phyloP scores from a whole-genome alignment of 2,888 invertebrate genomes.

The Drosophila merina region DNA sequence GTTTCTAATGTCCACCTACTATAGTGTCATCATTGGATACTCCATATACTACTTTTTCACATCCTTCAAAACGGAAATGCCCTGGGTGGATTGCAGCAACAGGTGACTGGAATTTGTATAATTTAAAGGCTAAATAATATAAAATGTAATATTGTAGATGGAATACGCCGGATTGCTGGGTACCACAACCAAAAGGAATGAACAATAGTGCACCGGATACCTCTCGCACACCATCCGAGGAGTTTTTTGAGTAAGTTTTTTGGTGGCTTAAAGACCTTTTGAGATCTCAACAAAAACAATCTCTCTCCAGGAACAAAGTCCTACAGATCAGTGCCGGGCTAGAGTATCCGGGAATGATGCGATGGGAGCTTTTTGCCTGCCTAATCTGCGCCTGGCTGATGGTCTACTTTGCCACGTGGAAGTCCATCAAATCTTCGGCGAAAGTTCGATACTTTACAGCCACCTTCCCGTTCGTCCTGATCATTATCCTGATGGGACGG shows the following conservation, averaged over 20 bases:
- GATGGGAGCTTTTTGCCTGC: slow-evolving; percentile 96
- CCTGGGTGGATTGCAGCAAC: slow-evolving; percentile 95
- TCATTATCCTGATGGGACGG: slow-evolving; percentile 93
- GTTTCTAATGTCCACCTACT: slow-evolving; percentile 97
- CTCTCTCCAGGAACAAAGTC: slow-evolving; percentile 89
- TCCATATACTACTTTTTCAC: slow-evolving; percentile 96
- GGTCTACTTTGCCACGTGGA: slow-evolving; percentile 98
- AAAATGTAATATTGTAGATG: slow-evolving; percentile 66
- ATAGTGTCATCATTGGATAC: slow-evolving; percentile 97
- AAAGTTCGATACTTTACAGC: slow-evolving; percentile 96
- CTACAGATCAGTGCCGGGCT: slow-evolving; percentile 93
- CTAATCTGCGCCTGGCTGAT: slow-evolving; percentile 96
- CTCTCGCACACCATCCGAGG: slow-evolving; percentile 94
- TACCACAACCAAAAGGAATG: slow-evolving; percentile 85
- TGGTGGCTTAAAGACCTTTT: not conserved
- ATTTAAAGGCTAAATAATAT: not conserved
- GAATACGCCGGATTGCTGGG: slow-evolving; percentile 95
- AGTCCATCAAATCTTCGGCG: slow-evolving; percentile 97
- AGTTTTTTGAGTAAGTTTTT: slow-evolving; percentile 92
- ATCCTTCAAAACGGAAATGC: slow-evolving; percentile 93
- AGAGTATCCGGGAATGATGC: slow-evolving; percentile 91
- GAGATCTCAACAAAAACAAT: not conserved
- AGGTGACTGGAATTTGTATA: slow-evolving; percentile 86
- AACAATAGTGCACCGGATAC: slow-evolving; percentile 89
- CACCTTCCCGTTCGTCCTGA: slow-evolving; percentile 94